Conservation (phyloP, 1,140 invertebrate species). For the Fopius arisanus region DNA sequence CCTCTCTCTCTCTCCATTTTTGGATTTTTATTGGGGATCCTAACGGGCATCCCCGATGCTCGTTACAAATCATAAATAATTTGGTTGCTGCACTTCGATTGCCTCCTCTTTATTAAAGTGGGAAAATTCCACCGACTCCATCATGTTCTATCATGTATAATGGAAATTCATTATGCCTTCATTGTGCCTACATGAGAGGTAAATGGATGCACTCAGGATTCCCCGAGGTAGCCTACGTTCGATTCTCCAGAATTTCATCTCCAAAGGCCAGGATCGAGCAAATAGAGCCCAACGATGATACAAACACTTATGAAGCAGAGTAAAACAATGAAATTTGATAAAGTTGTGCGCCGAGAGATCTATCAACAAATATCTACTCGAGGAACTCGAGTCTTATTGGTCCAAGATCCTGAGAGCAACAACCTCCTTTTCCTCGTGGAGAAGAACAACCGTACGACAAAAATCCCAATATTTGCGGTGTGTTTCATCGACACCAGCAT, state of each 20-base stretch:
- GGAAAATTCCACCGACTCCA: slow-evolving; percentile 99
- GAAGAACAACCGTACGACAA: slow-evolving; percentile 62
- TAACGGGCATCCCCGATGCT: too few species aligned
- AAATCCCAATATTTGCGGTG: slow-evolving; percentile 74
- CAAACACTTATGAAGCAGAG: slow-evolving; percentile 78
- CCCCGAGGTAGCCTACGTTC: slow-evolving; percentile 90
- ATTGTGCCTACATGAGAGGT: slow-evolving; percentile 94
- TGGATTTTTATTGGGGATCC: too few species aligned
- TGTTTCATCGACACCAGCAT: slow-evolving; percentile 94
- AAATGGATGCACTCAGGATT: slow-evolving; percentile 96
- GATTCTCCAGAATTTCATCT: slow-evolving; percentile 88
- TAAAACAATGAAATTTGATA: slow-evolving; percentile 78
- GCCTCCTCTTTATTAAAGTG: slow-evolving; percentile 97
- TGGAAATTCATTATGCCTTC: too few species aligned
- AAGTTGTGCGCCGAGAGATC: slow-evolving; percentile 88
- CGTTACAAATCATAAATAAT: too few species aligned
- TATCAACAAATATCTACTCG: slow-evolving; percentile 86
- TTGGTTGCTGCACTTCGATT: slow-evolving; percentile 85
- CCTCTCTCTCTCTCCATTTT: too few species aligned
- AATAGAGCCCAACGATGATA: slow-evolving; percentile 98
- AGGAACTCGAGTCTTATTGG: slow-evolving; percentile 78
- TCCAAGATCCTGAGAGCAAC: slow-evolving; percentile 72
- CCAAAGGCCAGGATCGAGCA: slow-evolving; percentile 94
- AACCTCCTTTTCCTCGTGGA: slow-evolving; percentile 79
- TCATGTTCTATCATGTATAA: slow-evolving; percentile 95